Base-by-base conservation (phyloP, 2,113 vertebrate species). In the Cryptomyrus ogoouensis region DNA sequence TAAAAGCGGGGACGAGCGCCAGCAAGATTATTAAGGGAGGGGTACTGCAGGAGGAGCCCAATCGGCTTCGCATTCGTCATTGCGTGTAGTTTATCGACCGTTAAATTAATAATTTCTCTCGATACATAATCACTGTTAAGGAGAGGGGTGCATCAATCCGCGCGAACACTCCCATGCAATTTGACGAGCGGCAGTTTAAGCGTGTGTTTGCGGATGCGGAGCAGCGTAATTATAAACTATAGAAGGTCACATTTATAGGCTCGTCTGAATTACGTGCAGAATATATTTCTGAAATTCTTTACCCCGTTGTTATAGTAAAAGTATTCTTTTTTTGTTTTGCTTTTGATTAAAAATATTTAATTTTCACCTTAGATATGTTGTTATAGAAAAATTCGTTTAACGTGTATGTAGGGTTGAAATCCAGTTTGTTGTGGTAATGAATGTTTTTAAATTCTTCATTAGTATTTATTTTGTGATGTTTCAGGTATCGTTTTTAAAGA, bases 21-120 rank as follows among this genome's bases (percentile, higher is more conserved):
- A 94, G 94, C 96, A 95, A 97, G 97, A 97, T 97, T 97, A 97
- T 97, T 62, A 96, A 97, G 97, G 98, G 97, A 97, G 98, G 98
- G 97, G 96, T 97, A 95, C 96, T 94, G 94, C 93, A 94, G 96
- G 94, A 94, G 94, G 95, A 95, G 96, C 96, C 97, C 98, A 99
- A 99, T 99, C 97, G 96, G 95, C 94, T 96, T 94, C 91, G 94
- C 95, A 94, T 95, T 96, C 98, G 98, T 98, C 98, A 98, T 96
- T 52, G 70, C 15, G 24, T 93, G 93, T 95, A 95, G 96, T 96
- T 96, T 95, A 95, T 96, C 93, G 95, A 96, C 94, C 13, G 94
- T 96, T 96, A 97, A 97, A 97, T 97, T 96, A 96, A 96, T 97
- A 95, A 96, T 94, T 90, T 94, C 96, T 94, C 95, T 90, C 94